Conservation (phyloP, 2,113 vertebrate genomes). For the Apus apus region DNA sequence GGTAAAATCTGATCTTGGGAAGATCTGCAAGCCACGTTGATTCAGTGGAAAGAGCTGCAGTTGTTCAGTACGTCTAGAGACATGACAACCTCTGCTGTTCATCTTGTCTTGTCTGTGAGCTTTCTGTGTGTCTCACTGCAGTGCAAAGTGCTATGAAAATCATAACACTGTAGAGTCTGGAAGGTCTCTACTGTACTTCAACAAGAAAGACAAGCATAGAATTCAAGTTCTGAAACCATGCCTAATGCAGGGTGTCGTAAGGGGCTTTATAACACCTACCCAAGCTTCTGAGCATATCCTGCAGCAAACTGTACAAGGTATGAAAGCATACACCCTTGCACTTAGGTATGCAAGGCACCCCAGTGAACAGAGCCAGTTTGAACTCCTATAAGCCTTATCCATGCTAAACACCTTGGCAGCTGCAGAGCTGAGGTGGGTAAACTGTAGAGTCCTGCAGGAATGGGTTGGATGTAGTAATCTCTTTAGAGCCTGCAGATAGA, state of each 20-base stretch:
- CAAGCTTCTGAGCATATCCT: neutral
- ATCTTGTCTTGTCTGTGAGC: neutral
- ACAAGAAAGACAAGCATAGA: neutral
- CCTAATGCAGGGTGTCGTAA: neutral
- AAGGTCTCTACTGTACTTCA: neutral
- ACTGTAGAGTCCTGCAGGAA: neutral
- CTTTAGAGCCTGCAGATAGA: neutral
- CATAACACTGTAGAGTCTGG: neutral
- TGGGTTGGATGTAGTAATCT: no score
- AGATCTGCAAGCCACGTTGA: rapidly evolving
- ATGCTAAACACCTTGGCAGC: neutral
- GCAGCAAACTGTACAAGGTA: neutral
- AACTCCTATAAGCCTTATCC: neutral
- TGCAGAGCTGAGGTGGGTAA: neutral
- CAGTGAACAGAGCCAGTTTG: neutral
- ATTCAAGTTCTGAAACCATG: neutral
- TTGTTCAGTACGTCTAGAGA: neutral
- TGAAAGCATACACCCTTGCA: neutral
- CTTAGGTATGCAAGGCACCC: neutral
- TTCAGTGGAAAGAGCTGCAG: neutral
- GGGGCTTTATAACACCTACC: neutral
- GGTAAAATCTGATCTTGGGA: neutral
- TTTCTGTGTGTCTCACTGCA: neutral
- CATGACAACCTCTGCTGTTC: no score
- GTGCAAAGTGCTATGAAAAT: neutral